phyloP scores from a whole-genome alignment of 2,797 vertebrate species.

The Rhadinocentrus ornatus region DNA sequence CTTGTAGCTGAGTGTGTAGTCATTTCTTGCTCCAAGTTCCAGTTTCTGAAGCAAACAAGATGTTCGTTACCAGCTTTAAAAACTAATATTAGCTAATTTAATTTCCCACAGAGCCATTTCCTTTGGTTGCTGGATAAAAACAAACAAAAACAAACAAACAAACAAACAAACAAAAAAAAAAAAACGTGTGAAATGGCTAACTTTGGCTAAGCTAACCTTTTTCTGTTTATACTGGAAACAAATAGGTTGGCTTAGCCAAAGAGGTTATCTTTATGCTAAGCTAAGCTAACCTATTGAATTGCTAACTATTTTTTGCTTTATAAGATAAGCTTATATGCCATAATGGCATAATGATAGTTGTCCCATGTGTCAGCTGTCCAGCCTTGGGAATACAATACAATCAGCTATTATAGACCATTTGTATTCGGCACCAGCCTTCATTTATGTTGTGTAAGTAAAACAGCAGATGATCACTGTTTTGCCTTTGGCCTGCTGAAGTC shows the following conservation, averaged over 20 bases:
- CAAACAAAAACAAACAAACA: no score
- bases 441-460: neutral
- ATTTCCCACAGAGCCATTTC: neutral
- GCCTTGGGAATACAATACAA: neutral
- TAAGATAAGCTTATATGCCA: neutral
- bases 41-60: neutral
- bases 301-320: no score
- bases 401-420: neutral
- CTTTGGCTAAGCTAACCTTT: no score
- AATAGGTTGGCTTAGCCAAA: no score
- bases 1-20: neutral
- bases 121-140: neutral
- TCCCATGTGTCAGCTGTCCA: neutral
- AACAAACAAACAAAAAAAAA: no score
- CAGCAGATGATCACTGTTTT: conserved; percentile 11
- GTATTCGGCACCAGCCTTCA: conserved; percentile 1
- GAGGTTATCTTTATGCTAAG: neutral
- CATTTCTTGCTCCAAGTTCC: neutral
- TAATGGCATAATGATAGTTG: neutral
- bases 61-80: neutral
- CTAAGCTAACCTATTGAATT: neutral
- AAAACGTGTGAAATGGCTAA: no score
- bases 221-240: neutral
- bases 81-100: neutral
- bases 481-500: conserved; percentile 21